phyloP scores from a whole-genome alignment of 37 sponge, comb jelly and placozoan genomes.

The Hexactinellida sp. region DNA sequence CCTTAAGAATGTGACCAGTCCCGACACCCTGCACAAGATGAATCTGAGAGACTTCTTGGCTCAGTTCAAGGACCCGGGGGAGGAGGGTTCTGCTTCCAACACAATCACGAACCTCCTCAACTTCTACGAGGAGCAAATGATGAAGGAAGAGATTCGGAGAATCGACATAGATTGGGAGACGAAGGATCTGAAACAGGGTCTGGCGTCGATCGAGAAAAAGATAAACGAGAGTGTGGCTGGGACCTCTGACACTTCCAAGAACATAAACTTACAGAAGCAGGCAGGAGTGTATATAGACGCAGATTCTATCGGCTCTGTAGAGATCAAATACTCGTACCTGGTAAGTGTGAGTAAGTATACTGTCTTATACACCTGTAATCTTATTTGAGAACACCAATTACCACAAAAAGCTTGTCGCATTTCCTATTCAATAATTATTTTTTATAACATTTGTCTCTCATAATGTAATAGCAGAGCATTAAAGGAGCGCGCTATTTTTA shows the following conservation, averaged over 20 bases:
- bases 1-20: not conserved
- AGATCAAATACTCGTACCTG: not conserved
- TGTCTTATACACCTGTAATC: too few species aligned
- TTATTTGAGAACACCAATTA: too few species aligned
- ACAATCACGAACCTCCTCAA: not conserved
- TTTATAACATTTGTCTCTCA: too few species aligned
- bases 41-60: not conserved
- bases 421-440: too few species aligned
- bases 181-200: not conserved
- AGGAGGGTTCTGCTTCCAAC: not conserved
- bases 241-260: not conserved
- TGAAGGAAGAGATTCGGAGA: not conserved
- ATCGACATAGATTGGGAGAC: not conserved
- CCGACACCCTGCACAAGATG: slow-evolving; percentile 1
- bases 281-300: slow-evolving; percentile 7
- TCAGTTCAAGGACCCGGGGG: not conserved
- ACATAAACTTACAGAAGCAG: not conserved
- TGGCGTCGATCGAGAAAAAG: not conserved
- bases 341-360: too few species aligned
- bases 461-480: too few species aligned
- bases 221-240: not conserved
- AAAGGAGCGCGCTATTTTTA: too few species aligned
- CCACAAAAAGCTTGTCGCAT: too few species aligned
- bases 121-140: slow-evolving; percentile 9
- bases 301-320: not conserved